These are phyloP conservation scores for Empis livida DNA, from an alignment of 2,888 invertebrate genomes.

Conservation along the genomic window DNA sequence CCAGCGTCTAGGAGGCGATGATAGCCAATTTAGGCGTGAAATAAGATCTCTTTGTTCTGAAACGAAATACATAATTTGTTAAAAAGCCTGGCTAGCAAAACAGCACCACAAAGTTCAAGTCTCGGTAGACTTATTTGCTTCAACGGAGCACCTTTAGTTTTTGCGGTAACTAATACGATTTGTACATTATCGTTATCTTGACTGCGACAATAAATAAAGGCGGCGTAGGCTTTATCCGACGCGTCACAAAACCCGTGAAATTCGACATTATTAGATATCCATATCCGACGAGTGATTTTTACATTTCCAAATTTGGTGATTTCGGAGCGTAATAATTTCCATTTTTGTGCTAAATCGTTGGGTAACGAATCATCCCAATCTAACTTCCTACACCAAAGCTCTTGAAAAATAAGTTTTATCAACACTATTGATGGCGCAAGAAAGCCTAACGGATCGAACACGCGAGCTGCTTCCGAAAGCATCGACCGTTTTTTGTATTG, in stretches of 20 bases:
- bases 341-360: too few species aligned
- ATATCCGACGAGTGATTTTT: too few species aligned
- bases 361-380: too few species aligned
- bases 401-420: slow-evolving; percentile 11
- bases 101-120: too few species aligned
- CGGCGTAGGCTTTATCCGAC: not conserved
- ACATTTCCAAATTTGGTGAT: too few species aligned
- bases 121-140: too few species aligned
- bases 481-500: not conserved
- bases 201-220: too few species aligned
- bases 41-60: not conserved
- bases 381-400: not conserved
- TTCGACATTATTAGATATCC: too few species aligned
- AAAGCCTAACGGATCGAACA: slow-evolving; percentile 9
- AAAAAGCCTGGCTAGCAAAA: not conserved
- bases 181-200: too few species aligned
- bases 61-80: slow-evolving; percentile 4
- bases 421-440: slow-evolving; percentile 9
- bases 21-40: not conserved
- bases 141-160: too few species aligned
- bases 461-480: slow-evolving; percentile 10
- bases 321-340: too few species aligned
- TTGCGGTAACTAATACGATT: too few species aligned
- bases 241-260: not conserved
- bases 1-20: slow-evolving; percentile 2